Evolutionary conservation across 2,113 vertebrate genomes (phyloP), one percentile per base, ranked within the genome.

Genomic region (Rhea americana): DNA sequence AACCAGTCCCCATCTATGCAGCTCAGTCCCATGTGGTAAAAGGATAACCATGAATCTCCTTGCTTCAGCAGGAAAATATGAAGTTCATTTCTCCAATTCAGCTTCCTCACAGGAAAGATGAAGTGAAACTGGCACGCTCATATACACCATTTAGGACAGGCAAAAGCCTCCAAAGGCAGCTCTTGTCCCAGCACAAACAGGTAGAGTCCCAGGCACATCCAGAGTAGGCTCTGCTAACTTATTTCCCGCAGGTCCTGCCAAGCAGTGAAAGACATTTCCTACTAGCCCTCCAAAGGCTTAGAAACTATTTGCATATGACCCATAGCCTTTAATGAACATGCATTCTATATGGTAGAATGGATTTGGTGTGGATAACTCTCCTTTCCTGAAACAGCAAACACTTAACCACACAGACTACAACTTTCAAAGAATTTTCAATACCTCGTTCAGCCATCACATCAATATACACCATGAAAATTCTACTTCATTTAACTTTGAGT

Each of bases 401-500:
- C 35, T 63, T 63, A 51, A 28, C 47, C 16, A 35, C 12, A 78
- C 35, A 72, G 55, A 22, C 25, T 76, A 77, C 32, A 70, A 14
- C 35, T 76, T 89, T n/a, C 2, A 5, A 76, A 92, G 62, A 61
- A 82, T 26, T 51, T 76, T 32, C 22, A 8, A 5, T 76, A 89
- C 78, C 50, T 68, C 67, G n/a, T 58, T 85, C 7, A 1, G 26
- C 37, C n/a, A 18, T 25, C 35, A 4, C 48, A 72, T 59, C 39
- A 75, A 55, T 26, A 58, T 11, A 61, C 39, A 76, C 16, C 62
- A 35, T 26, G 24, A 83, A 80, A 58, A 77, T 5, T 35, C 55
- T 77, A 66, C 68, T 74, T 71, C 50, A 55, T 77, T 80, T 86
- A 92, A 90, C 66, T 89, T 87, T 59, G 68, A 85, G 51, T 80